These are phyloP conservation scores for Flexamia atlantica DNA, from an alignment of 2,888 invertebrate genomes.

Conservation along the genomic window DNA sequence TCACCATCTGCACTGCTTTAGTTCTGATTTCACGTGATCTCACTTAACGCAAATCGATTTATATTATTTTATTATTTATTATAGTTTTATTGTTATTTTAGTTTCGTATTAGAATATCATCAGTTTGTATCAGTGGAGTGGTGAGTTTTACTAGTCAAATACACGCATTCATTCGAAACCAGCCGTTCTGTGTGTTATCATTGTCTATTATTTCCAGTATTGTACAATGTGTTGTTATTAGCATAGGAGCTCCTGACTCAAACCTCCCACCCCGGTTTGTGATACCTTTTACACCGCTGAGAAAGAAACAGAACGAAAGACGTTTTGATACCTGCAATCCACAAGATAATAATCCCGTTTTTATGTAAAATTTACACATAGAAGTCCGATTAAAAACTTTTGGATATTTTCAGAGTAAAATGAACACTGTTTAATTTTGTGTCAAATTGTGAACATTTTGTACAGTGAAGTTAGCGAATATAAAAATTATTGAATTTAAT, in stretches of 20 bases:
- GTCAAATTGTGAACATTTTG: conserved; percentile 70
- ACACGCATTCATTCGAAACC: conserved; percentile 66
- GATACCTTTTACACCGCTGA: conserved; percentile 69
- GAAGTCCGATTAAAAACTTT: conserved; percentile 69
- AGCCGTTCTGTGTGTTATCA: conserved; percentile 64
- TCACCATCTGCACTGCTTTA: conserved; percentile 62
- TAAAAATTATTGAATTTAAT: conserved; percentile 69
- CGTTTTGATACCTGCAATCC: conserved; percentile 70
- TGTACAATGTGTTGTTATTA: conserved; percentile 58
- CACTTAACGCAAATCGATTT: conserved; percentile 67
- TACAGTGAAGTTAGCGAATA: conserved; percentile 70
- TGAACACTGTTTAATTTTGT: conserved; percentile 69
- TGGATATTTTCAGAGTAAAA: conserved; percentile 70
- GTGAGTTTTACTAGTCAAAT: conserved; percentile 71
- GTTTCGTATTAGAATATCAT: conserved; percentile 51
- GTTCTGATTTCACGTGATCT: conserved; percentile 68
- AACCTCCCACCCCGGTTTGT: conserved; percentile 65
- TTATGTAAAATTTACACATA: conserved; percentile 68
- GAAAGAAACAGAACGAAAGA: conserved; percentile 67
- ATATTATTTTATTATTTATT: conserved; percentile 64
- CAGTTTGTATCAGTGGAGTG: conserved; percentile 68
- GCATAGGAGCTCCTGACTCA: conserved; percentile 32
- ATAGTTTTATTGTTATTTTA: conserved; percentile 63
- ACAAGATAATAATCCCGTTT: conserved; percentile 66
- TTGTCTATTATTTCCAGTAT: conserved; percentile 62